phyloP scores from a whole-genome alignment of 2,113 vertebrate genomes.

The Collichthys lucidus region DNA sequence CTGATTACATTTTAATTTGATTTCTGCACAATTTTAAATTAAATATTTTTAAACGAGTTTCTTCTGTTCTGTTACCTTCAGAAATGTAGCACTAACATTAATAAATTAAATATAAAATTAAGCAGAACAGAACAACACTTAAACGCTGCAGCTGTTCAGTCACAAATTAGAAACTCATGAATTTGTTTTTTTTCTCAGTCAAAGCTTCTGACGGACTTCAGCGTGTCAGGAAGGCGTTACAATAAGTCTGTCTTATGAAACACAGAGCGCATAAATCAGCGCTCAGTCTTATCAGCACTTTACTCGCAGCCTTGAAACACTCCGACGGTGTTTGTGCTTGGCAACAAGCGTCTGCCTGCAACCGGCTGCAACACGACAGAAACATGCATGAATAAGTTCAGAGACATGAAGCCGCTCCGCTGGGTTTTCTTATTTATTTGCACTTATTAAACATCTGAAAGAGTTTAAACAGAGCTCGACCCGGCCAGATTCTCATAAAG shows the following conservation, averaged over 20 bases:
- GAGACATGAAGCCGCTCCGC: conserved; percentile 46
- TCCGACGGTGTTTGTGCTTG: conserved; percentile 32
- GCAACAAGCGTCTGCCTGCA: conserved; percentile 37
- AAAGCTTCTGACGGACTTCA: conserved; percentile 5
- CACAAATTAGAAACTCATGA: neutral
- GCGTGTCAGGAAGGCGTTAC: conserved; percentile 2
- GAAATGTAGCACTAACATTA: neutral
- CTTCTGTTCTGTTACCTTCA: neutral
- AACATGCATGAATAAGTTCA: conserved; percentile 39
- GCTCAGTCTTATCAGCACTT: conserved; percentile 32
- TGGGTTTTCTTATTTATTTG: conserved; percentile 52
- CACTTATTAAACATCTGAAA: conserved; percentile 73
- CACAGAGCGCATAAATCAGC: conserved; percentile 27
- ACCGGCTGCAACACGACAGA: conserved; percentile 36
- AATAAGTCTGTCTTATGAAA: neutral
- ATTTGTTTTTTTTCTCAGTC: neutral
- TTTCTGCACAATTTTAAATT: neutral
- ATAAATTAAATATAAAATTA: neutral
- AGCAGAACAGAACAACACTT: neutral
- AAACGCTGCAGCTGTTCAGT: no score
- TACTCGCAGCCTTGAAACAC: conserved; percentile 29
- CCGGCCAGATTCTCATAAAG: conserved; percentile 58
- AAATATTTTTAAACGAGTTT: neutral
- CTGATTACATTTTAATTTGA: neutral
- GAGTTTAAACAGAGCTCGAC: conserved; percentile 48